phyloP scores from a whole-genome alignment of 2,888 invertebrate species.

The Cephalotes varians region DNA sequence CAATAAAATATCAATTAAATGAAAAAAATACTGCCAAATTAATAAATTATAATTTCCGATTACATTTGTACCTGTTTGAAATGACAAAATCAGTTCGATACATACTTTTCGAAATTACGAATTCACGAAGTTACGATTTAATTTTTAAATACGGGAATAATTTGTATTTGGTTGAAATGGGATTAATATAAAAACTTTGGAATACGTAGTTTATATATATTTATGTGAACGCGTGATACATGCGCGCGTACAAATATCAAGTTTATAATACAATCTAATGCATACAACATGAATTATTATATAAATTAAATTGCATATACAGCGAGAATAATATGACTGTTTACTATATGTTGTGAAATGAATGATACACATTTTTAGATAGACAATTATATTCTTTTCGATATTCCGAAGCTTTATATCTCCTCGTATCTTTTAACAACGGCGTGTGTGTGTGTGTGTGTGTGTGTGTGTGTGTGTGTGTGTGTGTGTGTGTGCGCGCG shows the following conservation, averaged over 20 bases:
- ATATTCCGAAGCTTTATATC: background rate
- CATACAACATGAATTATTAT: slow-evolving; percentile 22
- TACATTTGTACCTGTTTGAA: background rate
- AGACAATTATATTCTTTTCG: background rate
- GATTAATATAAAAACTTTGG: background rate
- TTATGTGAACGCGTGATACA: background rate
- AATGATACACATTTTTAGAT: background rate
- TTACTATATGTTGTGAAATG: background rate
- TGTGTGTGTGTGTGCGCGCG: no score
- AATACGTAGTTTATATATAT: background rate
- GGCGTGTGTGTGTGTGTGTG: no score
- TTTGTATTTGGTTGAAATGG: background rate
- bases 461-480: no score
- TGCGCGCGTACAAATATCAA: background rate
- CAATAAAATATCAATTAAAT: background rate
- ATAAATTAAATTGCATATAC: slow-evolving; percentile 23
- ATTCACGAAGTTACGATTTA: background rate
- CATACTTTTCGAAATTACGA: background rate
- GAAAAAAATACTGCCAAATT: background rate
- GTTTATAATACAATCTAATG: slow-evolving; percentile 25
- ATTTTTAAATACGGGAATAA: background rate
- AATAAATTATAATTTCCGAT: background rate
- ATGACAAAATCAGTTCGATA: background rate
- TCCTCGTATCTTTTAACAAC: background rate
- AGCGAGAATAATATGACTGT: background rate